Evolutionary conservation across 2,113 vertebrate genomes (phyloP).

Genomic region (Otis tarda): DNA sequence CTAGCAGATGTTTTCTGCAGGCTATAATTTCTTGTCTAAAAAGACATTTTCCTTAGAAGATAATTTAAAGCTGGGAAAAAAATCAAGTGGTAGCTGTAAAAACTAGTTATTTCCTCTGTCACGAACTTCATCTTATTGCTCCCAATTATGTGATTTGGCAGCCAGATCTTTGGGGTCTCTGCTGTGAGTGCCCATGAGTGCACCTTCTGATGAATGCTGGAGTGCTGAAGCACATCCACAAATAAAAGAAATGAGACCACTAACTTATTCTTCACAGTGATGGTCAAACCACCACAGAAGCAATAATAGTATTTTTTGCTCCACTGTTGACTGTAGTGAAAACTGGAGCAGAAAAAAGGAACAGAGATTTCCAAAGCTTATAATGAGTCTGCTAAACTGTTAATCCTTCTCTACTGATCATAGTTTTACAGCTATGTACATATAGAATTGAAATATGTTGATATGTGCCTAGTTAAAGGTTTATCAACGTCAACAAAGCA

Average conservation of each 20-base stretch:
- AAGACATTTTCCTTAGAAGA: not conserved
- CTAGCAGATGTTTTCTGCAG: not conserved
- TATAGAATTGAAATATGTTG: not conserved
- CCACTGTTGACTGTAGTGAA: not conserved
- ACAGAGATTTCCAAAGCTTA: not conserved
- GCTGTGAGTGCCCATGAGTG: not conserved
- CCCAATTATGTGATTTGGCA: not conserved
- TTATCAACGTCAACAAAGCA: not conserved
- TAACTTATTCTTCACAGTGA: not conserved
- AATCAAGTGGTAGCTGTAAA: not conserved
- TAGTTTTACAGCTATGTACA: not conserved
- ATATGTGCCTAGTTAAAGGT: not conserved
- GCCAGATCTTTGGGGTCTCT: not conserved
- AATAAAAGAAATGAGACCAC: not conserved
- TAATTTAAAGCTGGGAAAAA: not conserved
- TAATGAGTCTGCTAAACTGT: not conserved
- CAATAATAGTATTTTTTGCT: not conserved
- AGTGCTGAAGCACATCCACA: not conserved
- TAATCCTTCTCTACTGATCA: not conserved
- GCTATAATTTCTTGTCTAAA: slow-evolving; percentile 5
- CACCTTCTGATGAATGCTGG: not conserved
- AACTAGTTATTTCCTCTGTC: not conserved
- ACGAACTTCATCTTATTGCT: not conserved
- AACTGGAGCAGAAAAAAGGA: not conserved
- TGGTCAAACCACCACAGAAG: not conserved